Conservation (phyloP, 2,113 vertebrate species). For the Tor tambroides region DNA sequence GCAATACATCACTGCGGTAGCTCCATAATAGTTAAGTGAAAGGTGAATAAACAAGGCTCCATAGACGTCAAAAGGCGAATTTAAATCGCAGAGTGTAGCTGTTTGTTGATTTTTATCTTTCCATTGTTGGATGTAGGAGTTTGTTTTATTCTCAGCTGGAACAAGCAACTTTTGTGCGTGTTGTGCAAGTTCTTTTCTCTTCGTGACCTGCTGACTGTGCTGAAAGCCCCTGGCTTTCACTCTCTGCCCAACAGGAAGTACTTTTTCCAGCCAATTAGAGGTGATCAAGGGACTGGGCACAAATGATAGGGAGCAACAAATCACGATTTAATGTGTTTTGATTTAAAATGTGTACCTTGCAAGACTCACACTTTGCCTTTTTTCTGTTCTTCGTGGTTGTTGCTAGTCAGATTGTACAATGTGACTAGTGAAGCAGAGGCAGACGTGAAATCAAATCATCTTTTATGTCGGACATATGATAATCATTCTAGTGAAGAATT, state of each 20-base stretch:
- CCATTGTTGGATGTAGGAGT: constrained; percentile 30
- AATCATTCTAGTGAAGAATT: not conserved
- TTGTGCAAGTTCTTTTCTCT: constrained; percentile 42
- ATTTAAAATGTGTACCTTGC: not conserved
- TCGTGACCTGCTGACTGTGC: constrained; percentile 46
- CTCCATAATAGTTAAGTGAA: not conserved
- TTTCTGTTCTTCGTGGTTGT: not conserved
- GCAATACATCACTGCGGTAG: constrained; percentile 10
- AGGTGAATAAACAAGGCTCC: constrained; percentile 8
- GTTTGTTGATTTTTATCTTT: constrained; percentile 12
- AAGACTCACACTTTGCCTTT: not conserved
- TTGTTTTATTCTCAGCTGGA: constrained; percentile 42
- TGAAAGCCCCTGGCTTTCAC: not conserved
- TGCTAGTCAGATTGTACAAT: not conserved
- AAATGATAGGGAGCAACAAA: constrained; percentile 28
- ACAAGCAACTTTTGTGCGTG: constrained; percentile 18
- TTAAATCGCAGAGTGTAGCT: constrained; percentile 6
- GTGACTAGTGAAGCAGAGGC: not conserved
- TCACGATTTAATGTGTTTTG: constrained; percentile 24
- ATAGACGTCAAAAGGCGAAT: not conserved
- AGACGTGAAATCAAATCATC: not conserved
- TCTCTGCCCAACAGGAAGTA: constrained; percentile 43
- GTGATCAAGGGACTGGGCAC: not conserved
- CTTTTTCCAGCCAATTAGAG: constrained; percentile 33
- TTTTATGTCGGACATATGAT: not conserved